Base-by-base conservation (phyloP, 2,888 invertebrate species). In the Epirrhoe tristata region DNA sequence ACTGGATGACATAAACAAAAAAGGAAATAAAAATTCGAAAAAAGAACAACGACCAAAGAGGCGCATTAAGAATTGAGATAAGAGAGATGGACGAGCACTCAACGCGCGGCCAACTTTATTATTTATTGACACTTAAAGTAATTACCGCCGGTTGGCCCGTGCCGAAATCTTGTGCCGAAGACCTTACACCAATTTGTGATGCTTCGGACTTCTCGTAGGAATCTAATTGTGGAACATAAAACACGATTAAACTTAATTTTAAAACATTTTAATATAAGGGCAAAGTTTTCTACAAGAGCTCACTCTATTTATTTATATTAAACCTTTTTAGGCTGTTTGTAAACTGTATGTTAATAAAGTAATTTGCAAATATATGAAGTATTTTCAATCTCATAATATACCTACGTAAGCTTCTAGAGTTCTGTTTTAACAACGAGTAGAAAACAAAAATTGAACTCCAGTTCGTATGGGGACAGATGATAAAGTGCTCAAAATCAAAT, bases 41-140 rank as follows among this genome's bases (percentile, higher is more conserved):
- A 89, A 90, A 87, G 84, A 87, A 88, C 84, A 83, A 84, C 88
- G 84, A 87, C 88, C 88, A 91, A 92, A 93, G 93, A 93, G 93
- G 89, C 91, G 89, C 93, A 93, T 93, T 93, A 93, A 93, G 93
- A 90, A 88, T 89, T 87, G 90, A 91, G 93, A 93, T 93, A 93
- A 93, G 87, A 88, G 87, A 93, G 92, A 93, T 88, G 92, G 91
- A 92, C 91, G 92, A 88, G 90, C 93, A 93, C 93, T 93, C 93
- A 93, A 78, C 80, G 86, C 83, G 83, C 88, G 87, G 86, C 81
- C 85, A 82, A 88, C 90, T 92, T 91, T 93, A 93, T 93, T 93
- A 93, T 93, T 93, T 93, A 93, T 93, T 93, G 92, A 93, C 92
- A 93, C 93, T 93, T 91, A 91, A 93, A 92, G 91, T 92, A 93